Evolutionary conservation across 2,888 invertebrate genomes (phyloP).

Genomic region (Allacma fusca): DNA sequence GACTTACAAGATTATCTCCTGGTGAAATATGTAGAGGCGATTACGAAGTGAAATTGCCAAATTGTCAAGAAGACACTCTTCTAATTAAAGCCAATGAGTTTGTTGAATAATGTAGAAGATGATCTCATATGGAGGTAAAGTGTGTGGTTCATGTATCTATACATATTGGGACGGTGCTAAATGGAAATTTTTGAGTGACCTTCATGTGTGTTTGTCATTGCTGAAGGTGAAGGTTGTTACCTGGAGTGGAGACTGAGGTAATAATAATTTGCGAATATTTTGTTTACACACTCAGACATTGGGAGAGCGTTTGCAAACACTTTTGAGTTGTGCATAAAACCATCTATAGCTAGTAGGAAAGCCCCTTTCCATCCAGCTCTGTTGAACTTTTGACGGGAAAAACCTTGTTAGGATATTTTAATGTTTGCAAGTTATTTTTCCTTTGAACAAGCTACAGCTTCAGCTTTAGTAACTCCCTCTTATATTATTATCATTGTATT

Average conservation of each 20-base stretch:
- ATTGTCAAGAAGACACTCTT: neutral
- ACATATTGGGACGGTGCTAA: too few species aligned
- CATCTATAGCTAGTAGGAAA: too few species aligned
- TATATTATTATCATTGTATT: too few species aligned
- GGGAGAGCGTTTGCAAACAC: neutral
- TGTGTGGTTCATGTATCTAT: neutral
- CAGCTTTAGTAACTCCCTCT: too few species aligned
- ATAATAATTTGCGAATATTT: neutral
- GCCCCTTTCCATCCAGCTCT: too few species aligned
- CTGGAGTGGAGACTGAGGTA: neutral
- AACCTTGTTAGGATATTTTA: too few species aligned
- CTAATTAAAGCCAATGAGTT: constrained; percentile 10
- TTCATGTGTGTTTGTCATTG: constrained; percentile 10
- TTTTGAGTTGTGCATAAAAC: neutral
- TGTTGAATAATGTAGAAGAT: constrained; percentile 16
- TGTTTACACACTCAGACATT: neutral
- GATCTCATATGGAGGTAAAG: neutral
- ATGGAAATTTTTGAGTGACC: constrained; percentile 11
- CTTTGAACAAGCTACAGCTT: too few species aligned
- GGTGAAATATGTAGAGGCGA: neutral
- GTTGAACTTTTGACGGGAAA: too few species aligned
- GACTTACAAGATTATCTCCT: too few species aligned
- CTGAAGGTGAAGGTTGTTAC: constrained; percentile 22
- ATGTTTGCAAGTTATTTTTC: too few species aligned
- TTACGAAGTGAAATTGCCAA: neutral